A percentile compares a stretch with the other conserved stretches of the same genome.
These are phyloP conservation scores for Hymenopus coronatus DNA, from an alignment of 2,888 invertebrate species.

Conservation along the genomic window DNA sequence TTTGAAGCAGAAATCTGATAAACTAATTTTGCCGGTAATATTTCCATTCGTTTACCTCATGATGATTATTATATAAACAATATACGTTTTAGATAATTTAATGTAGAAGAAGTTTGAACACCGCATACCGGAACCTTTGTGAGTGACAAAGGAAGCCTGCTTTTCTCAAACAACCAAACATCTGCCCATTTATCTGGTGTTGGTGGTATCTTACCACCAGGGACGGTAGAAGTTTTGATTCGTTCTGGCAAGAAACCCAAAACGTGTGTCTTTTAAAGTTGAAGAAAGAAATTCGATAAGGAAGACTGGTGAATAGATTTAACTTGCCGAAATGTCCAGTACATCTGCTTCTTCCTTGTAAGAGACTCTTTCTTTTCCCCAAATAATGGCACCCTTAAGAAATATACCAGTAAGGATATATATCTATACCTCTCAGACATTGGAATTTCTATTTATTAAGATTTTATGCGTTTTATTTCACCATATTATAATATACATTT, in stretches of 20 bases:
- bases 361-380: not conserved
- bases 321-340: not conserved
- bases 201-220: not conserved
- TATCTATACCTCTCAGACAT: no score
- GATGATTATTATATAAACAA: no score
- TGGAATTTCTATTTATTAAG: no score
- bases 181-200: not conserved
- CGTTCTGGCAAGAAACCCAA: constrained; percentile 6
- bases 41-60: no score
- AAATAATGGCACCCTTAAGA: no score
- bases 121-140: not conserved
- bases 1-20: no score
- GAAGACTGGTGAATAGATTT: not conserved
- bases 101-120: no score
- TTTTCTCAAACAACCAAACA: not conserved
- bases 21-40: no score
- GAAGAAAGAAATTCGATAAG: not conserved
- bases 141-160: not conserved
- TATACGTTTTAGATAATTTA: no score
- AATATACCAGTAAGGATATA: no score
- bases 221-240: not conserved
- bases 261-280: not conserved
- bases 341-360: not conserved
- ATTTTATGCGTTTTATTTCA: no score
- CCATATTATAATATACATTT: no score